Conservation (phyloP, 2,797 vertebrate species). For the Sphenopsis melanotis region DNA sequence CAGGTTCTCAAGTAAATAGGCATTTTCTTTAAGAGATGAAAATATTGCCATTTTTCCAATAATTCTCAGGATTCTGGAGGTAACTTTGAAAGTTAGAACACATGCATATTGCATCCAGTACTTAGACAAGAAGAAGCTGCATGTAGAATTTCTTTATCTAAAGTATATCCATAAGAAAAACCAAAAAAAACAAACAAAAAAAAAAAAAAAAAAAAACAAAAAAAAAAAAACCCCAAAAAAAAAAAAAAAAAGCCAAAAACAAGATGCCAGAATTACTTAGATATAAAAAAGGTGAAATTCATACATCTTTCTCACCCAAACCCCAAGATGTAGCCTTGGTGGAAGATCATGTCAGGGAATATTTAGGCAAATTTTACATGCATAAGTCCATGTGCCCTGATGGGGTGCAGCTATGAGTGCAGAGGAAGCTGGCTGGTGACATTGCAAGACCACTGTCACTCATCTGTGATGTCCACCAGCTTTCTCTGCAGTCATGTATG, state of each 20-base stretch:
- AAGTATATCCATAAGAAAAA: neutral
- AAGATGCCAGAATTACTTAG: neutral
- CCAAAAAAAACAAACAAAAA: neutral
- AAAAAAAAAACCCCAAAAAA: neutral
- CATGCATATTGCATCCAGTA: accelerated
- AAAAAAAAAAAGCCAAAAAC: too few species aligned
- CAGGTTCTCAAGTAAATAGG: neutral
- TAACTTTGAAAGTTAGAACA: neutral
- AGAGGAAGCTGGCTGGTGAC: neutral
- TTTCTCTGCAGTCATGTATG: neutral
- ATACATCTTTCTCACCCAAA: neutral
- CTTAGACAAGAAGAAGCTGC: neutral
- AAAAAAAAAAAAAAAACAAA: too few species aligned
- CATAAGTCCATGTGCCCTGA: accelerated
- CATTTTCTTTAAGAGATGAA: neutral
- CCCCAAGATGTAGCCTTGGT: accelerated
- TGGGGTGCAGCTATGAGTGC: accelerated
- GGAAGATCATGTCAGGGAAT: neutral
- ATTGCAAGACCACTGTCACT: neutral
- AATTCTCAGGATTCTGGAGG: neutral
- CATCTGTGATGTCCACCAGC: neutral
- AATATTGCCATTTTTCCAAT: neutral
- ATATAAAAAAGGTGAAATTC: neutral
- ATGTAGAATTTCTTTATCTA: neutral
- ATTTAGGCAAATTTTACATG: neutral